These are phyloP conservation scores for Antechinus stuartii DNA, from an alignment of 2,113 vertebrate genomes.

Conservation along the genomic window DNA sequence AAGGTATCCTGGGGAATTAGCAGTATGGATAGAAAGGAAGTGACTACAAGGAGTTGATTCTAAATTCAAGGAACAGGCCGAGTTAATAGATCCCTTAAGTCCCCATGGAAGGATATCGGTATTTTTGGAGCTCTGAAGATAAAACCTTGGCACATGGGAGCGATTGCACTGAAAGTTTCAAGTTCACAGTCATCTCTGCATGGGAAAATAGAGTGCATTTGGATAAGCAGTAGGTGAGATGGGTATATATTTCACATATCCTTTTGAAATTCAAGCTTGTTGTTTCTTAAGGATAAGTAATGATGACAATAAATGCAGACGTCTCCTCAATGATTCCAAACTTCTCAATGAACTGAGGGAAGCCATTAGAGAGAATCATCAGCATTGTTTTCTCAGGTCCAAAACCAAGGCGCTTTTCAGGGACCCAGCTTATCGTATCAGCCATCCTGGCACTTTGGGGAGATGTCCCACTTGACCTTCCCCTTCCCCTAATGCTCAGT, in stretches of 20 bases:
- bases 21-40: neutral
- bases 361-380: constrained; percentile 39
- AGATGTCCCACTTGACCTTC: neutral
- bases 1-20: neutral
- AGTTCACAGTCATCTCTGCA: neutral
- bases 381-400: constrained; percentile 48
- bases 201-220: constrained; percentile 1
- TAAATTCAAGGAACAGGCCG: neutral
- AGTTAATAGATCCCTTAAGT: neutral
- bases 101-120: neutral
- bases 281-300: neutral
- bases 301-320: neutral
- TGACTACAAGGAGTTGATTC: neutral
- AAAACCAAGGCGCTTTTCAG: neutral
- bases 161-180: neutral
- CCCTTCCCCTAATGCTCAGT: neutral
- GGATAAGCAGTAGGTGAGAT: neutral
- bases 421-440: constrained; percentile 1
- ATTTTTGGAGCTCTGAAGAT: neutral
- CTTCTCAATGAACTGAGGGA: neutral
- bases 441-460: neutral
- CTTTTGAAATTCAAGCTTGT: neutral
- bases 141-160: neutral
- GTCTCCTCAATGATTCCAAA: neutral
- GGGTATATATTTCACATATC: constrained; percentile 1